Evolutionary conservation across 37 sponge, comb jelly and placozoan genomes (phyloP).

Genomic region (Theonella swinhoei): DNA sequence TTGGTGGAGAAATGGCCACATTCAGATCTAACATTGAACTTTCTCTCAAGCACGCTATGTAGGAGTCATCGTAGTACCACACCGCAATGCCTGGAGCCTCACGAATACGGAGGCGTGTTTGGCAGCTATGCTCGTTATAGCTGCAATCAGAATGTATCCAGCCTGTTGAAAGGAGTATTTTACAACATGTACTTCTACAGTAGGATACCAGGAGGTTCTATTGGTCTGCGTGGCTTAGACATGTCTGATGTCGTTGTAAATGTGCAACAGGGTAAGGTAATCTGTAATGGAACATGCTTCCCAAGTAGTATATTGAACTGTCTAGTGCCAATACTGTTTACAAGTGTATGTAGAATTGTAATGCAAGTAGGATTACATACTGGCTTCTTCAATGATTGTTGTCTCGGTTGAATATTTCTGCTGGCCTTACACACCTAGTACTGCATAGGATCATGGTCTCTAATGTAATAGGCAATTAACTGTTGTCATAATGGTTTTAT

Average conservation of each 20-base stretch:
- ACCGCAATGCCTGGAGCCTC: constrained; percentile 2
- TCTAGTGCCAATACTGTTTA: no score
- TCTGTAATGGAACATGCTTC: no score
- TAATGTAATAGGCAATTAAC: no score
- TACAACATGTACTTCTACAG: neutral
- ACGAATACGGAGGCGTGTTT: neutral
- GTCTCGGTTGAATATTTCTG: no score
- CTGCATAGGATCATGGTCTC: no score
- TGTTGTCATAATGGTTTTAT: no score
- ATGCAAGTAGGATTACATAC: no score
- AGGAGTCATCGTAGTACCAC: neutral
- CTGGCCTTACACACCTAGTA: no score
- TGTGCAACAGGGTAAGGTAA: neutral
- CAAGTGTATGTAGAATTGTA: no score
- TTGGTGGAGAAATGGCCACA: constrained; percentile 8
- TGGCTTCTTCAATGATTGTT: no score
- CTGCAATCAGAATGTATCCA: neutral
- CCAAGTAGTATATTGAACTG: no score
- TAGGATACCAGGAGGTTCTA: no score
- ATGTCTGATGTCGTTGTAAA: neutral
- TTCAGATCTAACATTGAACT: neutral
- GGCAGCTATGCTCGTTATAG: neutral
- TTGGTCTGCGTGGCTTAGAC: neutral
- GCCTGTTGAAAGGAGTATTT: neutral
- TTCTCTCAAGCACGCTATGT: neutral